A percentile compares a stretch with the other conserved stretches of the same genome.
Conservation (phyloP, 2,797 vertebrate species). For the Xenopus petersii region DNA sequence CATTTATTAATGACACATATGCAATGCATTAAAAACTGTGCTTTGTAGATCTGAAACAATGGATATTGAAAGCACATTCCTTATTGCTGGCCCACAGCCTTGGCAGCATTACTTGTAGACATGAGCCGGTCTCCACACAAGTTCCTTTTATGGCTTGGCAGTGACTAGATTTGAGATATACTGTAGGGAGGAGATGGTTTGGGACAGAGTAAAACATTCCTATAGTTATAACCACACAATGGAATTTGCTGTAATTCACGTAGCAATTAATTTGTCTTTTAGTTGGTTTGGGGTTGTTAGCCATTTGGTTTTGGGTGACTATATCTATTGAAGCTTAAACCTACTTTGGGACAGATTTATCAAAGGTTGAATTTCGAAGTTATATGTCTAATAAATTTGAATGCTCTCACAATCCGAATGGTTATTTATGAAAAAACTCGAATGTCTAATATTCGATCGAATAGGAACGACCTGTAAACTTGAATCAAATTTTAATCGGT, state of each 20-base stretch:
- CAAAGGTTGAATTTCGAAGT: too few relatives aligned
- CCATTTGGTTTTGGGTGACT: too few relatives aligned
- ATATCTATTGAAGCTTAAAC: too few relatives aligned
- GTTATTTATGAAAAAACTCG: too few relatives aligned
- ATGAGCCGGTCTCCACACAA: constrained; percentile 29
- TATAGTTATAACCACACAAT: constrained; percentile 8
- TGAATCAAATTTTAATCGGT: too few relatives aligned
- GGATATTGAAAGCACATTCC: constrained; percentile 40
- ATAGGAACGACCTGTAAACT: too few relatives aligned
- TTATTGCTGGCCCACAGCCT: constrained; percentile 31
- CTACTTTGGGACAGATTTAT: too few relatives aligned
- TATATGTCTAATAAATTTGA: too few relatives aligned
- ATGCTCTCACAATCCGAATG: too few relatives aligned
- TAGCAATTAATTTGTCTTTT: background rate
- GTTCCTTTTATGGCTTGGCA: constrained; percentile 48
- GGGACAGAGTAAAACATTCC: constrained; percentile 11
- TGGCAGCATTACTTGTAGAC: constrained; percentile 35
- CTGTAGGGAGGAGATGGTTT: constrained; percentile 28
- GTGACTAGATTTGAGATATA: constrained; percentile 3
- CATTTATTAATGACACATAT: constrained; percentile 35
- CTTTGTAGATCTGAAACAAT: constrained; percentile 48
- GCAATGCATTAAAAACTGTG: constrained; percentile 30
- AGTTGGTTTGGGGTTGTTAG: background rate
- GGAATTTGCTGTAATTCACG: background rate
- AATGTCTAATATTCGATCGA: too few relatives aligned